Base-by-base conservation (phyloP, 2,888 invertebrate species). In the Leucophenga maculata region DNA sequence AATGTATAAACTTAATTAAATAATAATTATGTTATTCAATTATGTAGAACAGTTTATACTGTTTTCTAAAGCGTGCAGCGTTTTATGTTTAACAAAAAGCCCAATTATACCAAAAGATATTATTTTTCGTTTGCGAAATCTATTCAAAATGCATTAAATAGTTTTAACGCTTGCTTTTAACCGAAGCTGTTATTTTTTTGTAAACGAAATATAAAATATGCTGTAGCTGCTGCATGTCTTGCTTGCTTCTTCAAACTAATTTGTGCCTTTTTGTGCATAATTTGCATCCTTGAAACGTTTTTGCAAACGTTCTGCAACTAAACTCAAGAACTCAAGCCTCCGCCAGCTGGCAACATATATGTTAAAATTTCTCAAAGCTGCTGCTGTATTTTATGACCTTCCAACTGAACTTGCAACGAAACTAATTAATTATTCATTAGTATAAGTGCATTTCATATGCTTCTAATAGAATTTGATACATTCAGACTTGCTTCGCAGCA, bases 351-450 rank as follows among this genome's bases (percentile, higher is more conserved):
- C n/a, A 6, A 14, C 18, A 11, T 20, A n/a, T 54, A 22, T 54
- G 4, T 3, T 4, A 4, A 26, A 22, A n/a, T n/a, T n/a, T n/a
- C 4, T 11, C 13, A 18, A 18, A 50, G 1, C 8, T 6, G 3
- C n/a, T 57, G 57, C 31, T 22, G 22, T 20, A 14, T 55, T 16
- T 57, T 57, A 2, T 26, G 11, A 22, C 22, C 26, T 26, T 57
- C 31, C 50, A 50, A 4, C 50, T 46, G 26, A 26, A 57, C 57
- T 57, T 57, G 57, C 31, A 14, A 22, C 22, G 6, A 54, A 54
- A 54, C 26, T 57, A 57, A 57, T 57, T 57, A 57, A 57, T 57
- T 57, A 57, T 57, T 57, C 57, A 57, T 57, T 57, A 57, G 14
- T 57, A 26, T 57, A 57, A 57, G 22, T 57, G 57, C 57, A 57